Conservation (phyloP, 2,113 vertebrate genomes). For the Thermophis baileyi region DNA sequence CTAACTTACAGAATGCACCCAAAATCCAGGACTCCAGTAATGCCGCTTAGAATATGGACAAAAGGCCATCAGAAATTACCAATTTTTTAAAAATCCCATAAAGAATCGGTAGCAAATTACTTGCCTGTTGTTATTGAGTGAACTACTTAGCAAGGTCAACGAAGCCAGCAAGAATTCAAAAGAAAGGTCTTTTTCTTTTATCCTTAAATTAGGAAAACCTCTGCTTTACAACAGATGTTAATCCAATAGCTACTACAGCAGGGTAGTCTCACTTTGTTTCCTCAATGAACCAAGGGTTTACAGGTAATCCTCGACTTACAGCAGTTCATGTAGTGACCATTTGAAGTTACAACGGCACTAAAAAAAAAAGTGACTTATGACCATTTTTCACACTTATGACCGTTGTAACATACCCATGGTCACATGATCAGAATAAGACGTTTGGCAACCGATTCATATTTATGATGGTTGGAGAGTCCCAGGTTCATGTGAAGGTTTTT, state of each 20-base stretch:
- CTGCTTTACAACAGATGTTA: neutral
- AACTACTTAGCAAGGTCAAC: neutral
- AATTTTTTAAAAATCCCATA: neutral
- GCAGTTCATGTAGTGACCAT: too few species aligned
- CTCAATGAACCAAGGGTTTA: neutral
- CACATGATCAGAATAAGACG: neutral
- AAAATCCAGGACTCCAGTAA: neutral
- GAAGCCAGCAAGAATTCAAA: neutral
- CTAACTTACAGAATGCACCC: neutral
- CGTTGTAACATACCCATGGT: neutral
- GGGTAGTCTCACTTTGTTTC: neutral
- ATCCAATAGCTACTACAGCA: neutral
- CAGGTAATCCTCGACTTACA: too few species aligned
- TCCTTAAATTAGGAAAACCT: neutral
- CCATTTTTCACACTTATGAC: too few species aligned
- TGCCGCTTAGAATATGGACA: neutral
- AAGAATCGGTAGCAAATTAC: neutral
- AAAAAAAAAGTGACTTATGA: too few species aligned
- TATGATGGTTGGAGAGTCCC: neutral
- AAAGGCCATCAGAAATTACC: neutral
- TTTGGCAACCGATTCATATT: neutral
- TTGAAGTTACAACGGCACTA: too few species aligned
- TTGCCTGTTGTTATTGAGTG: neutral
- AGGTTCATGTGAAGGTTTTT: neutral
- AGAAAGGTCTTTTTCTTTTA: neutral